Conservation (phyloP, 2,888 invertebrate species). For the Morpho helenor region DNA sequence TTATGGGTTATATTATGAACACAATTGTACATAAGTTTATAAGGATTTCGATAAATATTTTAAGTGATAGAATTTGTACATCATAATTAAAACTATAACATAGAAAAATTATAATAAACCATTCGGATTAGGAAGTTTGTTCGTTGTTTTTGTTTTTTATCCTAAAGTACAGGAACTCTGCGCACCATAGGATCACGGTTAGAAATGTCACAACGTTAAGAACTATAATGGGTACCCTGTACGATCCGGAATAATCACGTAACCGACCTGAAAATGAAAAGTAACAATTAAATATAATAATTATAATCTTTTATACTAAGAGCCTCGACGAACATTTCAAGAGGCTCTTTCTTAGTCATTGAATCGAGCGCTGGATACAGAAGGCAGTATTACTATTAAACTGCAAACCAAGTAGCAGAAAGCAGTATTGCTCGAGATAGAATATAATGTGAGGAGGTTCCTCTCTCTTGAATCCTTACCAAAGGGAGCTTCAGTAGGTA, state of each 20-base stretch:
- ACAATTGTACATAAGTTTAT: constrained; percentile 14
- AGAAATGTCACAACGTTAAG: constrained; percentile 80
- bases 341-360: too few relatives aligned
- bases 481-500: too few relatives aligned
- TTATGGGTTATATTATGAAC: constrained; percentile 14
- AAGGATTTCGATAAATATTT: background rate
- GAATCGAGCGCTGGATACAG: too few relatives aligned
- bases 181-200: constrained; percentile 80
- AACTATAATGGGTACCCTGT: constrained; percentile 78
- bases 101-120: constrained; percentile 10
- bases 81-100: constrained; percentile 19
- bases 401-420: too few relatives aligned
- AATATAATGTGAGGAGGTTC: too few relatives aligned
- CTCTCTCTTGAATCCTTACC: too few relatives aligned
- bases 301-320: background rate
- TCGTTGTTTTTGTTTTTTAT: constrained; percentile 44
- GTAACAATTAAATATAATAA: background rate
- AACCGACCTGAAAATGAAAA: constrained; percentile 70
- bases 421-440: too few relatives aligned
- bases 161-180: constrained; percentile 68
- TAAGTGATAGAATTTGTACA: constrained; percentile 8
- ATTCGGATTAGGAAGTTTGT: constrained; percentile 17
- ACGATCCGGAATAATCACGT: constrained; percentile 80
- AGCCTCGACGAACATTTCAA: too few relatives aligned
- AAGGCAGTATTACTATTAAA: too few relatives aligned